phyloP scores from a whole-genome alignment of 2,888 invertebrate genomes.

The Philopedon plagiatum region DNA sequence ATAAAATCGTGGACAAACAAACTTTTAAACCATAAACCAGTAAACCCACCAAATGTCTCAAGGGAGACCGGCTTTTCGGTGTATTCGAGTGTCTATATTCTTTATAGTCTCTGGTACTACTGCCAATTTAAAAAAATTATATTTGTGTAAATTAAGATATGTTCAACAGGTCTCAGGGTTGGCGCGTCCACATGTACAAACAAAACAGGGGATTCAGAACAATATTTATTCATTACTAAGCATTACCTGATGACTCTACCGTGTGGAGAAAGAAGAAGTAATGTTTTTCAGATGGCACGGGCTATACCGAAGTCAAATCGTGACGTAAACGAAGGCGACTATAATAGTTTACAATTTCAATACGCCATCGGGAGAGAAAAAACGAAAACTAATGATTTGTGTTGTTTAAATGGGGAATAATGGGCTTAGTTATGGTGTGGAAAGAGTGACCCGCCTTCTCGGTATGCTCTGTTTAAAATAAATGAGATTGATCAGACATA shows the following conservation, averaged over 20 bases:
- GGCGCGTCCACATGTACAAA: too few relatives aligned
- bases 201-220: too few relatives aligned
- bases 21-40: too few relatives aligned
- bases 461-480: not conserved
- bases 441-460: slow-evolving; percentile 13
- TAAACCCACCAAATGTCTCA: too few relatives aligned
- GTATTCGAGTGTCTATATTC: too few relatives aligned
- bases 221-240: too few relatives aligned
- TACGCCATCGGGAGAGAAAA: slow-evolving; percentile 12
- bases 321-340: slow-evolving; percentile 10
- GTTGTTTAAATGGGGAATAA: slow-evolving; percentile 23
- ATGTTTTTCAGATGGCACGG: not conserved
- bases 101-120: too few relatives aligned
- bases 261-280: not conserved
- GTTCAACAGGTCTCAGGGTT: too few relatives aligned
- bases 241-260: not conserved
- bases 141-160: too few relatives aligned
- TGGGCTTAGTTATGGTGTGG: slow-evolving; percentile 14
- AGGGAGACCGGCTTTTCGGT: too few relatives aligned
- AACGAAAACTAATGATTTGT: slow-evolving; percentile 12
- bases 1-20: too few relatives aligned
- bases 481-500: not conserved
- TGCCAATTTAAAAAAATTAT: too few relatives aligned
- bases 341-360: slow-evolving; percentile 22
- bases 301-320: not conserved